Percentiles rank a stretch among this genome's conserved stretches.
Evolutionary conservation across 2,113 vertebrate genomes (phyloP).

Genomic region (Scomber scombrus): DNA sequence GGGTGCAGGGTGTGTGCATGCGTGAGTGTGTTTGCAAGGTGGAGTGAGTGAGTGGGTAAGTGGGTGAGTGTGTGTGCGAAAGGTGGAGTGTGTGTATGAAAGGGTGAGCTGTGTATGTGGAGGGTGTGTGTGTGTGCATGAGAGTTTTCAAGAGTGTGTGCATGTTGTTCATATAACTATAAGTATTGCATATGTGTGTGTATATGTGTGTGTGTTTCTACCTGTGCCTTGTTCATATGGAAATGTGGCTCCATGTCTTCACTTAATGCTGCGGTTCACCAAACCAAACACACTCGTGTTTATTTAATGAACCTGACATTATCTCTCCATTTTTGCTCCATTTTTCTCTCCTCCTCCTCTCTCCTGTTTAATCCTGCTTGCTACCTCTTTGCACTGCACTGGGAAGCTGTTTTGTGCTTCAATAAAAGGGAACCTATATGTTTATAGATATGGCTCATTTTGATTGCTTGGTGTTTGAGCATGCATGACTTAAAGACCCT

Average conservation of each 20-base stretch:
- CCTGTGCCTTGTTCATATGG: constrained; percentile 62
- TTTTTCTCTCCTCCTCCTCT: constrained; percentile 15
- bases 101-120: constrained; percentile 24
- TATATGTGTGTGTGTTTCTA: constrained; percentile 34
- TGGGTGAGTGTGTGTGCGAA: constrained; percentile 56
- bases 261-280: constrained; percentile 26
- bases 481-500: constrained; percentile 4
- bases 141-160: background rate
- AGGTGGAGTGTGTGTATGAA: constrained; percentile 52
- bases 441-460: constrained; percentile 52
- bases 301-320: constrained; percentile 35
- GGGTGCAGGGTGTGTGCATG: constrained; percentile 49
- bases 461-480: constrained; percentile 20
- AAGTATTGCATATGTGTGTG: background rate
- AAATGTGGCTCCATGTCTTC: constrained; percentile 60
- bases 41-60: constrained; percentile 30
- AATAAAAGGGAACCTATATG: constrained; percentile 60
- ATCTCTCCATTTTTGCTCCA: constrained; percentile 25
- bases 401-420: constrained; percentile 51
- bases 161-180: constrained; percentile 16
- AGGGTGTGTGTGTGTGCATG: constrained; percentile 12
- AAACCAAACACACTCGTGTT: constrained; percentile 27
- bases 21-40: constrained; percentile 56
- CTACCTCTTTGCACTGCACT: constrained; percentile 11
- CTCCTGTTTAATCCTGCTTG: constrained; percentile 50